phyloP scores from a whole-genome alignment of 2,888 invertebrate species.

The Clitarchus hookeri region DNA sequence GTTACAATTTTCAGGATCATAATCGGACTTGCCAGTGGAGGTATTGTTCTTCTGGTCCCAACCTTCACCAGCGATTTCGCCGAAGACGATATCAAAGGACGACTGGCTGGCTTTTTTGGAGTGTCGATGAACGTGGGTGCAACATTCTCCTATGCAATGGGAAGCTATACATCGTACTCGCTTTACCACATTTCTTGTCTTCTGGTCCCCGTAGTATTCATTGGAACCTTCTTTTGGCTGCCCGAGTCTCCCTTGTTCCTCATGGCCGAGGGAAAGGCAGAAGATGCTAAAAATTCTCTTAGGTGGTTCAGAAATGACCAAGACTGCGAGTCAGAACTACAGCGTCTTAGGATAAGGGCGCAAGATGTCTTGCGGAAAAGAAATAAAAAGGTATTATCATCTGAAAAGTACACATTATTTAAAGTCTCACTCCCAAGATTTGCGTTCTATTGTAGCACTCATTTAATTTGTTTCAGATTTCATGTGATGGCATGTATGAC shows the following conservation, averaged over 20 bases:
- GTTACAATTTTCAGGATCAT: not conserved
- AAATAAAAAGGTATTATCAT: not conserved
- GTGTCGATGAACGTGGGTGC: not conserved
- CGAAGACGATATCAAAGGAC: conserved; percentile 1
- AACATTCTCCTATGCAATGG: not conserved
- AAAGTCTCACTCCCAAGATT: too few species aligned
- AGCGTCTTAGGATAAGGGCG: not conserved
- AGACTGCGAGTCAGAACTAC: not conserved
- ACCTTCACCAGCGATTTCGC: not conserved
- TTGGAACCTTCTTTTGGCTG: not conserved
- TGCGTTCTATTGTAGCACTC: too few species aligned
- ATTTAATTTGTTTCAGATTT: too few species aligned
- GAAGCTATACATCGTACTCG: not conserved
- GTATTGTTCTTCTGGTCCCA: not conserved
- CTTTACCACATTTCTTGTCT: not conserved
- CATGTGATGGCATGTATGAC: not conserved
- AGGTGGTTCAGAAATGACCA: not conserved
- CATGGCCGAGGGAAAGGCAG: not conserved
- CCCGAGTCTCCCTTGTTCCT: conserved; percentile 11
- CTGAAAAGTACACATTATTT: too few species aligned
- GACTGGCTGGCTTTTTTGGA: not conserved
- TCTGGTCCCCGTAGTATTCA: not conserved
- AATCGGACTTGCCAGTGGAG: not conserved
- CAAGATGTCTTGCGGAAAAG: not conserved
- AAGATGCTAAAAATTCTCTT: not conserved